phyloP scores from a whole-genome alignment of 2,888 invertebrate genomes.

The Ellobium chinense region DNA sequence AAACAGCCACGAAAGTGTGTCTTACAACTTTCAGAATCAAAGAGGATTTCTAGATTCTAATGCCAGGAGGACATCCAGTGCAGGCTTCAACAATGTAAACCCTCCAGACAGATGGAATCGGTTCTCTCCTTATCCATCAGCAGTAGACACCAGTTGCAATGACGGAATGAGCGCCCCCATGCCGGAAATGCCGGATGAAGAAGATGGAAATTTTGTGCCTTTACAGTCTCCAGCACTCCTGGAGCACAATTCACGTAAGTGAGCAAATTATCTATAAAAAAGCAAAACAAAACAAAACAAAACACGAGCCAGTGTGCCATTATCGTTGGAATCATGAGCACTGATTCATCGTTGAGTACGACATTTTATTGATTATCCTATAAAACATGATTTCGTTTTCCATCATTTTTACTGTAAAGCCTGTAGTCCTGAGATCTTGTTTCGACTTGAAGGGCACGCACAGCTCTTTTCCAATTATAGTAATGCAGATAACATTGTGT shows the following conservation, averaged over 20 bases:
- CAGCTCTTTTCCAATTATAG: too few species aligned
- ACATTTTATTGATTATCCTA: too few species aligned
- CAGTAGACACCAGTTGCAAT: background rate
- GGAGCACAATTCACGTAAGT: conserved; percentile 21
- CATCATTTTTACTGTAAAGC: too few species aligned
- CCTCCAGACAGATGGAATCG: conserved; percentile 30
- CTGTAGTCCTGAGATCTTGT: too few species aligned
- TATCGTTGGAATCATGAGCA: too few species aligned
- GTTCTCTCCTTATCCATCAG: background rate
- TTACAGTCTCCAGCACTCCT: background rate
- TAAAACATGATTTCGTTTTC: too few species aligned
- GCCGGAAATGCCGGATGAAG: background rate
- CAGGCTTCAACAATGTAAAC: background rate
- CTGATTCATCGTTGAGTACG: too few species aligned
- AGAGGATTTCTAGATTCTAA: conserved; percentile 13
- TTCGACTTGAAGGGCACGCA: too few species aligned
- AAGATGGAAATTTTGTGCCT: background rate
- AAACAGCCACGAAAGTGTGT: background rate
- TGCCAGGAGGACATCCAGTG: background rate
- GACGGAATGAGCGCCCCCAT: background rate
- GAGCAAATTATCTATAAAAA: too few species aligned
- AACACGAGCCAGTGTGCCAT: too few species aligned
- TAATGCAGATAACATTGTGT: too few species aligned
- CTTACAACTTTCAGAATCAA: conserved; percentile 6
- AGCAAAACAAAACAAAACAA: too few species aligned